Percentiles rank a stretch among this genome's conserved stretches.
These are phyloP conservation scores for Camelus bactrianus DNA, from an alignment of 2,113 vertebrate genomes.

Conservation along the genomic window DNA sequence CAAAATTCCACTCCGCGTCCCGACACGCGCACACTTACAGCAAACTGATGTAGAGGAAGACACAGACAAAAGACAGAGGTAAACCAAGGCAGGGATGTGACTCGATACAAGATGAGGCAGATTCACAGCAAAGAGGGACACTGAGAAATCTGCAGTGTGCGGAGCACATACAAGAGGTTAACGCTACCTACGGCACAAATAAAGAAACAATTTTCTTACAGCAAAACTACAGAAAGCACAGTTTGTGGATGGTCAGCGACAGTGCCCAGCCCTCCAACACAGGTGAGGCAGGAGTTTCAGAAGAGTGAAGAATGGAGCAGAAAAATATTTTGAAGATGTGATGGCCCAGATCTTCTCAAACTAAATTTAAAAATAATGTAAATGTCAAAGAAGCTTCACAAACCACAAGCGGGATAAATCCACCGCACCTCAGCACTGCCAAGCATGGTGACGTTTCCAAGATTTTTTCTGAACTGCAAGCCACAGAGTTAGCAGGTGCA, in stretches of 20 bases:
- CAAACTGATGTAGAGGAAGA: neutral
- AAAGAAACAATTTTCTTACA: neutral
- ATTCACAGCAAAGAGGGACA: neutral
- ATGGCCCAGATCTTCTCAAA: neutral
- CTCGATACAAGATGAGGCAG: neutral
- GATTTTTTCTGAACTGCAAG: neutral
- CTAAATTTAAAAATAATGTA: neutral
- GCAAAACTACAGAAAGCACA: neutral
- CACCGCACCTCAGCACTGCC: neutral
- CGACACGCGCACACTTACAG: neutral
- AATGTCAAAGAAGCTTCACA: neutral
- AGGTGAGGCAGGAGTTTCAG: neutral
- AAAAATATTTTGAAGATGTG: neutral
- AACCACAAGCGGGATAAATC: neutral
- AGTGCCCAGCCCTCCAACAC: neutral
- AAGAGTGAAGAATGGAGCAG: neutral
- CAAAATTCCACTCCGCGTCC: neutral
- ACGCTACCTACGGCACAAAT: neutral
- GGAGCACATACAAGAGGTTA: neutral
- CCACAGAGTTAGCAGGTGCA: neutral
- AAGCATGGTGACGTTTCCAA: neutral
- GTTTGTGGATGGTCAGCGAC: neutral
- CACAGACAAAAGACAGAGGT: neutral
- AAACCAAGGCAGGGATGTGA: neutral
- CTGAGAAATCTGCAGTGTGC: neutral